Percentiles rank a stretch among this genome's conserved stretches.
These are phyloP conservation scores for Takifugu flavidus DNA, from an alignment of 2,113 vertebrate genomes.

Conservation along the genomic window DNA sequence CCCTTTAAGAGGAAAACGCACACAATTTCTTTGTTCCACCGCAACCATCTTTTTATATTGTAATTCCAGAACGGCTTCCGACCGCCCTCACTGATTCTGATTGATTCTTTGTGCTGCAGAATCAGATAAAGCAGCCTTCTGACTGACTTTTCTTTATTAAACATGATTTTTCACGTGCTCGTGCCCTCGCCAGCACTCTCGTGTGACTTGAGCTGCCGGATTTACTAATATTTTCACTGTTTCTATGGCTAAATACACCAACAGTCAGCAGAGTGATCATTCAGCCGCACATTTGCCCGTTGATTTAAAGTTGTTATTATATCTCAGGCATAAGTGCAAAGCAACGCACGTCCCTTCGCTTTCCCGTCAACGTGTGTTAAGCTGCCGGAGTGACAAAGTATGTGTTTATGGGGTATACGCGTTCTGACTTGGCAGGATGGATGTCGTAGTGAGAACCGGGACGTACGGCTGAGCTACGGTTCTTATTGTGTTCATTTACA, in stretches of 20 bases:
- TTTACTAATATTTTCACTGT: not conserved
- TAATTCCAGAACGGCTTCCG: not conserved
- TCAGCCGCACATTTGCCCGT: too few species aligned
- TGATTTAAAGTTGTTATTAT: too few species aligned
- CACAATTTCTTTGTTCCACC: constrained; percentile 3
- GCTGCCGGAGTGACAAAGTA: constrained; percentile 6
- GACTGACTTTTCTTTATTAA: not conserved
- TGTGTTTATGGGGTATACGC: constrained; percentile 2
- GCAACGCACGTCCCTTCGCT: constrained; percentile 5
- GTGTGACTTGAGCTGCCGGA: not conserved
- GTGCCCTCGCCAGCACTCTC: too few species aligned
- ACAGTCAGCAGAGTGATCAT: too few species aligned
- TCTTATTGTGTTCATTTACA: not conserved
- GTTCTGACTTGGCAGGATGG: constrained; percentile 6
- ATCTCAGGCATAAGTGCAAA: not conserved
- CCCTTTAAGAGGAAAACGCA: not conserved
- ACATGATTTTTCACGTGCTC: too few species aligned
- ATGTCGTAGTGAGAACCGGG: not conserved
- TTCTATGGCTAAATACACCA: too few species aligned
- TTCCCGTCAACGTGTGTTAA: constrained; percentile 11
- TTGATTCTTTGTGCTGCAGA: not conserved
- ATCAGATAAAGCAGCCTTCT: not conserved
- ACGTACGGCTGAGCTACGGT: not conserved
- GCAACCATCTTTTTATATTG: not conserved
- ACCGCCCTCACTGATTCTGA: constrained; percentile 2